phyloP scores from a whole-genome alignment of 2,113 vertebrate species.

The Prochilodus magdalenae region DNA sequence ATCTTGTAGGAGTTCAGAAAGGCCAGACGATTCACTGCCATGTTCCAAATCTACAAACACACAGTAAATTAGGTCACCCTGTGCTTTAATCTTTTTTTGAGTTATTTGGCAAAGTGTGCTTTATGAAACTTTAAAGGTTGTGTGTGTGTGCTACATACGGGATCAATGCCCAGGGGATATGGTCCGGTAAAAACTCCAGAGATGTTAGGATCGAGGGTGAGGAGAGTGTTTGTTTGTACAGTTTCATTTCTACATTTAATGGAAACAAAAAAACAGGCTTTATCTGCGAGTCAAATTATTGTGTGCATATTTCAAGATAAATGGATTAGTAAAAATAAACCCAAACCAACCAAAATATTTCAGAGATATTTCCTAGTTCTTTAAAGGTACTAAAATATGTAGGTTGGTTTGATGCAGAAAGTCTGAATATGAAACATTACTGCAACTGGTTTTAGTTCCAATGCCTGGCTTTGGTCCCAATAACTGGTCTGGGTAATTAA shows the following conservation, averaged over 20 bases:
- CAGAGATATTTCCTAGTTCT: too few relatives aligned
- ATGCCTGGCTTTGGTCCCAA: too few relatives aligned
- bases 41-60: constrained; percentile 89
- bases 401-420: too few relatives aligned
- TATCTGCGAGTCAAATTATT: not conserved
- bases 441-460: too few relatives aligned
- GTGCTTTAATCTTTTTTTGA: not conserved
- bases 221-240: constrained; percentile 71
- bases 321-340: too few relatives aligned
- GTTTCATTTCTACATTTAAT: constrained; percentile 74
- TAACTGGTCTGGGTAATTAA: too few relatives aligned
- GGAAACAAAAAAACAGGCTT: not conserved
- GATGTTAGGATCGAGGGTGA: constrained; percentile 88
- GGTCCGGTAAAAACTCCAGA: constrained; percentile 90
- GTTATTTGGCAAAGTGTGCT: not conserved
- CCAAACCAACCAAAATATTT: too few relatives aligned
- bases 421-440: too few relatives aligned
- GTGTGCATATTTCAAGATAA: not conserved
- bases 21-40: constrained; percentile 92
- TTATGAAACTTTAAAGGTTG: constrained; percentile 1
- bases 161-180: constrained; percentile 95
- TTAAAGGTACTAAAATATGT: too few relatives aligned
- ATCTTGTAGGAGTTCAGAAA: constrained; percentile 99
- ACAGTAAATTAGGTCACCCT: not conserved
- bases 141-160: constrained; percentile 77